These are phyloP conservation scores for Scyliorhinus canicula DNA, from an alignment of 2,797 vertebrate species.

Conservation along the genomic window DNA sequence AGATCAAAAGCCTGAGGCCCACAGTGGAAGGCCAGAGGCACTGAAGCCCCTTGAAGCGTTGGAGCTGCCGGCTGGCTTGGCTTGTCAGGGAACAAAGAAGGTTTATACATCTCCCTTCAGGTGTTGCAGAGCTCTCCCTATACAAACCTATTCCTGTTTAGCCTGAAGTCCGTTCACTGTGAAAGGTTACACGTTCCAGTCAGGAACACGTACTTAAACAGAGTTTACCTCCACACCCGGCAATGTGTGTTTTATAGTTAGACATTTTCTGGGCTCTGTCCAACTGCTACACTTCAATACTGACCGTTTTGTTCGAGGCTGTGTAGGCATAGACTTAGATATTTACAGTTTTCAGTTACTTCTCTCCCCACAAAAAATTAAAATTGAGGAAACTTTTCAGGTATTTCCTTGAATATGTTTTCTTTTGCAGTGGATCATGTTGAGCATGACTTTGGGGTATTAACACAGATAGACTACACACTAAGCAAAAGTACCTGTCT, in stretches of 20 bases:
- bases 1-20: neutral
- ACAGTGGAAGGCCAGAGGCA: neutral
- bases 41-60: neutral
- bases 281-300: slow-evolving; percentile 18
- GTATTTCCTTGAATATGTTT: slow-evolving; percentile 1
- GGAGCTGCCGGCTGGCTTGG: neutral
- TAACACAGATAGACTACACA: neutral
- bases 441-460: neutral
- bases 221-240: neutral
- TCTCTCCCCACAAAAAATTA: neutral
- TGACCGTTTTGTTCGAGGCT: neutral
- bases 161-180: neutral
- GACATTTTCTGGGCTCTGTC: neutral
- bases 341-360: neutral
- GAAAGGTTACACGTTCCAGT: neutral
- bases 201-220: neutral
- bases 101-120: neutral
- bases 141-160: neutral
- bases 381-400: slow-evolving; percentile 1
- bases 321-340: neutral
- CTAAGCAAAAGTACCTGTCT: neutral
- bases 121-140: neutral
- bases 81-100: neutral
- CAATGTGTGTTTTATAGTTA: neutral
- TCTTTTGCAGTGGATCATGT: neutral